phyloP scores from a whole-genome alignment of 2,888 invertebrate species.

The Synergus umbraculus region DNA sequence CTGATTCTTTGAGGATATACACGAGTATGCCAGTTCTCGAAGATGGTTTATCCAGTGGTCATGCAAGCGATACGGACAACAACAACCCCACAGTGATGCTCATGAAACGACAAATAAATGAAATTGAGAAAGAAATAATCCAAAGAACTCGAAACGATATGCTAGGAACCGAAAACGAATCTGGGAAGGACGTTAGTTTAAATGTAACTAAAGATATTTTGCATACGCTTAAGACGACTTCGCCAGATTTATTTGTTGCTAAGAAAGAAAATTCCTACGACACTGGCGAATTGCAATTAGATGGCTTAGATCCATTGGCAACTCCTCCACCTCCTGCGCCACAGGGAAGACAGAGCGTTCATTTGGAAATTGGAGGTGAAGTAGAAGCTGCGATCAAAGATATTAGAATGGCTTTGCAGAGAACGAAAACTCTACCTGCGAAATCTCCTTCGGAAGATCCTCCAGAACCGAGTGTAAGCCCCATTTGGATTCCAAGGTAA shows the following conservation, averaged over 20 bases:
- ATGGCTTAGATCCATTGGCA: slow-evolving; percentile 85
- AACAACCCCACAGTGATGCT: slow-evolving; percentile 87
- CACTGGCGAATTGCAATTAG: slow-evolving; percentile 80
- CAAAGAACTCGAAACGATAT: slow-evolving; percentile 80
- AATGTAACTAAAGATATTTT: slow-evolving; percentile 71
- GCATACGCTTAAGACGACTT: slow-evolving; percentile 69
- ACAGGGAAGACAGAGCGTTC: slow-evolving; percentile 72
- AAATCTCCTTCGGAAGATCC: slow-evolving; percentile 78
- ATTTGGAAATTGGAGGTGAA: slow-evolving; percentile 64
- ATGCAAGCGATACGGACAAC: slow-evolving; percentile 94
- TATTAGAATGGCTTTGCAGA: slow-evolving; percentile 88
- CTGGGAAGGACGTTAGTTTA: slow-evolving; percentile 67
- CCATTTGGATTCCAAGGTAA: slow-evolving; percentile 86
- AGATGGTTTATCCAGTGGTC: slow-evolving; percentile 95
- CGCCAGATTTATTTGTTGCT: slow-evolving; percentile 73
- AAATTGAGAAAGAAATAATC: slow-evolving; percentile 85
- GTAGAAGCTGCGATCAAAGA: slow-evolving; percentile 88
- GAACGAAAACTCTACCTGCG: slow-evolving; percentile 83
- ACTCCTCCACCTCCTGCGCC: slow-evolving; percentile 76
- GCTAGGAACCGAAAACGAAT: slow-evolving; percentile 67
- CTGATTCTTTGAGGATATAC: slow-evolving; percentile 82
- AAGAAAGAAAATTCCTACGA: slow-evolving; percentile 74
- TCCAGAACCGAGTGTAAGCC: slow-evolving; percentile 80
- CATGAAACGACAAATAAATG: slow-evolving; percentile 84
- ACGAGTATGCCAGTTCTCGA: slow-evolving; percentile 94